phyloP scores from a whole-genome alignment of 2,888 invertebrate species.

The Octonoba sinensis region DNA sequence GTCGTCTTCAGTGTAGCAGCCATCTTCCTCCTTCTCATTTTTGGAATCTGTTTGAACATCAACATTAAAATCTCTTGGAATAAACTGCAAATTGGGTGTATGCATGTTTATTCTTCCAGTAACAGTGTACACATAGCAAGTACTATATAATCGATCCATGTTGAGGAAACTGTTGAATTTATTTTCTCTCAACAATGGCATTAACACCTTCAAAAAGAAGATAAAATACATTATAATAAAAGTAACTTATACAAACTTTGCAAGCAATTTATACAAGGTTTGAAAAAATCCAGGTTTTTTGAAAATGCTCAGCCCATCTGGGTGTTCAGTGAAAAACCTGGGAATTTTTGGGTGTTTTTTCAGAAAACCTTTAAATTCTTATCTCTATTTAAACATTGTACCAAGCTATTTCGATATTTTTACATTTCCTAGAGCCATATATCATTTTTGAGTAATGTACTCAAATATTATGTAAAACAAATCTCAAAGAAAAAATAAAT shows the following conservation, averaged over 20 bases:
- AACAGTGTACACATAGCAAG: constrained; percentile 71
- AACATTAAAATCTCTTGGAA: constrained; percentile 83
- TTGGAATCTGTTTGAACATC: not conserved
- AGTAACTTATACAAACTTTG: not conserved
- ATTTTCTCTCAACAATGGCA: constrained; percentile 70
- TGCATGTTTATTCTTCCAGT: constrained; percentile 88
- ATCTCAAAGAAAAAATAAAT: too few species aligned
- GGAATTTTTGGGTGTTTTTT: too few species aligned
- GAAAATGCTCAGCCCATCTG: too few species aligned
- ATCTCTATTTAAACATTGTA: too few species aligned
- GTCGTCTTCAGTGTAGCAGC: constrained; percentile 4
- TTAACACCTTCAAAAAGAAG: constrained; percentile 68
- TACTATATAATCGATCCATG: constrained; percentile 69
- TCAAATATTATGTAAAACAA: too few species aligned
- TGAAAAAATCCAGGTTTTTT: too few species aligned
- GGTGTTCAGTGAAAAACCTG: too few species aligned
- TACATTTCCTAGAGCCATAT: too few species aligned
- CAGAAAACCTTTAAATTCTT: too few species aligned
- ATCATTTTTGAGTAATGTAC: too few species aligned
- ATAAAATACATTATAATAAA: not conserved
- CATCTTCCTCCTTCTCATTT: not conserved
- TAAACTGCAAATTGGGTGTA: constrained; percentile 92
- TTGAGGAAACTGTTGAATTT: constrained; percentile 66
- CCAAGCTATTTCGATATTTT: too few species aligned
- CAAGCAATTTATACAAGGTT: too few species aligned